Conservation (phyloP, 2,888 invertebrate genomes). For the Idaea straminata region DNA sequence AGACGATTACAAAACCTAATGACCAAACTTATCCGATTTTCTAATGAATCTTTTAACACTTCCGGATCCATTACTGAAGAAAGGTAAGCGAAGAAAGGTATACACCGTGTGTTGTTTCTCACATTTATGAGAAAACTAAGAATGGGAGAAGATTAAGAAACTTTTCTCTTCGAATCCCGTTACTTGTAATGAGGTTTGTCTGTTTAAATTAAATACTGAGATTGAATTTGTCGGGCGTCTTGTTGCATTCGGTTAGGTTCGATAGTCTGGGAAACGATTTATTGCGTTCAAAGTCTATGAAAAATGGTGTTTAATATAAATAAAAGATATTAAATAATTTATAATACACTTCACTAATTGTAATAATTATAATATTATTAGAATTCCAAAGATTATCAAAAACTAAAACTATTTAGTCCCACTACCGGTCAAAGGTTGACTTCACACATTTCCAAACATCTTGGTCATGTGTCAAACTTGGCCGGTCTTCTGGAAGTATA, state of each 20-base stretch:
- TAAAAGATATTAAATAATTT: too few relatives aligned
- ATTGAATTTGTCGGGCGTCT: constrained; percentile 35
- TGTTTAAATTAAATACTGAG: constrained; percentile 57
- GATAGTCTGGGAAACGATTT: neutral
- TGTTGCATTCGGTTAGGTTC: constrained; percentile 10
- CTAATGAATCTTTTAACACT: constrained; percentile 67
- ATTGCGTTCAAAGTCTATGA: neutral
- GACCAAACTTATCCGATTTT: constrained; percentile 53
- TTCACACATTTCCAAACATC: too few relatives aligned
- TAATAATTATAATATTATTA: too few relatives aligned
- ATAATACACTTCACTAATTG: too few relatives aligned
- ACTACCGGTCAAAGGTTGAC: too few relatives aligned
- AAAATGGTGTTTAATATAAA: too few relatives aligned
- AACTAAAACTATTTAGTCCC: too few relatives aligned
- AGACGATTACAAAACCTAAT: constrained; percentile 34
- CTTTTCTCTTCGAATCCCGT: constrained; percentile 48
- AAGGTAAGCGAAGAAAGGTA: constrained; percentile 19
- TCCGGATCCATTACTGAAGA: constrained; percentile 44
- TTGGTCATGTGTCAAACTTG: too few relatives aligned
- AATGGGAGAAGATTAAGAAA: constrained; percentile 64
- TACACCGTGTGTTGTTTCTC: constrained; percentile 46
- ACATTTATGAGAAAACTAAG: constrained; percentile 65
- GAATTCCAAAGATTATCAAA: too few relatives aligned
- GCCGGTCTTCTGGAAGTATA: too few relatives aligned
- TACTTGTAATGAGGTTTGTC: constrained; percentile 56